phyloP scores from a whole-genome alignment of 2,888 invertebrate species.

The Platycheirus rosarum region DNA sequence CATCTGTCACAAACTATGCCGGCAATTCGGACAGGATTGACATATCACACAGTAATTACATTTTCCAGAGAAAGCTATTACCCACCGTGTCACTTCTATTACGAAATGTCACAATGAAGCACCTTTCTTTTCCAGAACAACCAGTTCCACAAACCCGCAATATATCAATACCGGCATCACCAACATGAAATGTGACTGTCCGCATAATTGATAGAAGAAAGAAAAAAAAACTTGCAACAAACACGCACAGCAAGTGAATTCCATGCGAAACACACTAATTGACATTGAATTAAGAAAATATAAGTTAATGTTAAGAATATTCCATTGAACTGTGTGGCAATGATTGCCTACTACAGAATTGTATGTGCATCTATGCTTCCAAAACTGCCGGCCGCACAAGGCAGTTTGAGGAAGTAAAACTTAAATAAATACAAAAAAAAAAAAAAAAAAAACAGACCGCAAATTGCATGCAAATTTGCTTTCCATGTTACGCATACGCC shows the following conservation, averaged over 20 bases:
- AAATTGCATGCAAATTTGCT: slow-evolving; percentile 59
- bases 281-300: slow-evolving; percentile 8
- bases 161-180: slow-evolving; percentile 10
- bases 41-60: slow-evolving; percentile 11
- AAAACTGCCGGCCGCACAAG: slow-evolving; percentile 33
- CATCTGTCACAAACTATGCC: not conserved
- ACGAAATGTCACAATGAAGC: slow-evolving; percentile 39
- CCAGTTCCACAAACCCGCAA: slow-evolving; percentile 27
- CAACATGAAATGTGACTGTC: slow-evolving; percentile 12
- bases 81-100: slow-evolving; percentile 13
- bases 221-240: too few species aligned
- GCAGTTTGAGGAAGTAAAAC: slow-evolving; percentile 37
- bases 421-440: too few species aligned
- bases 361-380: slow-evolving; percentile 25
- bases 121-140: slow-evolving; percentile 40
- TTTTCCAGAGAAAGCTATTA: slow-evolving; percentile 45
- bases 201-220: slow-evolving; percentile 1
- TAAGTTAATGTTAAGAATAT: slow-evolving; percentile 7
- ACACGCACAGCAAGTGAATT: slow-evolving; percentile 29
- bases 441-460: slow-evolving; percentile 28
- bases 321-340: not conserved
- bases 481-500: slow-evolving; percentile 36
- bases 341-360: not conserved
- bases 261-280: slow-evolving; percentile 23
- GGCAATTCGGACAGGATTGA: slow-evolving; percentile 3